Percentiles rank a stretch among this genome's conserved stretches.
phyloP scores from a whole-genome alignment of 2,888 invertebrate species.

The Cephus sareptanus region DNA sequence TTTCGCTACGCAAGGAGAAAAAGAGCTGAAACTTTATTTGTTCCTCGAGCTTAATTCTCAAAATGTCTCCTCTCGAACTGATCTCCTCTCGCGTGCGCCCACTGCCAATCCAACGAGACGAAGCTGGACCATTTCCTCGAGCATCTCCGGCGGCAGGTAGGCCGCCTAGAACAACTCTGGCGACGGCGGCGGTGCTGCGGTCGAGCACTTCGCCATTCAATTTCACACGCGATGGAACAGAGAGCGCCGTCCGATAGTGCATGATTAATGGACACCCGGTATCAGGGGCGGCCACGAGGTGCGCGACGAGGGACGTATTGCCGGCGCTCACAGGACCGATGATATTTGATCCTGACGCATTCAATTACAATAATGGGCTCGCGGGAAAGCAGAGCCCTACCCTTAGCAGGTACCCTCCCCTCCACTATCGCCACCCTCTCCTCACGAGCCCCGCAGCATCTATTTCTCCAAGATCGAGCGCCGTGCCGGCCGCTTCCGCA shows the following conservation, averaged over 20 bases:
- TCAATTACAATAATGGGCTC: constrained; percentile 54
- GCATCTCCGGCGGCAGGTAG: no score
- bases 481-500: no score
- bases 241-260: constrained; percentile 48
- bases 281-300: constrained; percentile 30
- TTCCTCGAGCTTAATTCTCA: no score
- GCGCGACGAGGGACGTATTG: constrained; percentile 30
- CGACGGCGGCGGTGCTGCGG: background rate
- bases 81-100: background rate
- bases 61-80: no score
- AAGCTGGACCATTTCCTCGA: background rate
- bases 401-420: no score
- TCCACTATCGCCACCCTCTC: no score
- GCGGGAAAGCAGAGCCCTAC: background rate
- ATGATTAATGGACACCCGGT: constrained; percentile 57
- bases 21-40: no score
- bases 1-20: no score
- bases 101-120: background rate
- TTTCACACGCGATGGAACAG: constrained; percentile 54
- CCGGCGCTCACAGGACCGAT: constrained; percentile 31
- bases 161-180: no score
- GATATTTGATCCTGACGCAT: constrained; percentile 54
- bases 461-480: no score
- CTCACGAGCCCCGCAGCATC: no score
- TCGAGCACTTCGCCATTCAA: constrained; percentile 51